Evolutionary conservation across 2,113 vertebrate species (phyloP), one percentile per base, ranked within the genome.

Genomic region (Xenopus tropicalis): DNA sequence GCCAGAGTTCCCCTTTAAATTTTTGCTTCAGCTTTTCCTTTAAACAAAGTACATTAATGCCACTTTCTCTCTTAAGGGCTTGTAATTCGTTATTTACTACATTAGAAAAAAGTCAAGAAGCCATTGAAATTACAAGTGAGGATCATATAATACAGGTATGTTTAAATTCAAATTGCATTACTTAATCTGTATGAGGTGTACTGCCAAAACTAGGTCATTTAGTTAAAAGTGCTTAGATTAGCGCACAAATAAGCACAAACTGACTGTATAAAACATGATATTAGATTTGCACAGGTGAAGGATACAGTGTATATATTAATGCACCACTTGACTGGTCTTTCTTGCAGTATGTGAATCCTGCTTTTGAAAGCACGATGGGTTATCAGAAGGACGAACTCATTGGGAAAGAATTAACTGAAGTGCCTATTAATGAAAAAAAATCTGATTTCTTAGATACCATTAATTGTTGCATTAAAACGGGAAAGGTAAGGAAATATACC

Each of bases 361-460:
- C 96, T 64, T 98, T 98, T 61, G 96, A 98, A 90, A 91, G 87
- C 74, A 90, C 91, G 75, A 95, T 98, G 96, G 97, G 96, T 83
- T 99, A 95, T 85, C 94, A 95, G 83, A 90, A 91, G 81, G 93
- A 93, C 48, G 97, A 99, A 86, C 85, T 99, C 69, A 88, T 97
- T 87, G 94, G 95, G 81, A 98, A 97, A 84, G 95, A 98, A 82
- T 89, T 95, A 82, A 93, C 91, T 83, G 93, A 98, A 94, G 93
- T 96, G 93, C 94, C 96, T 93, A 89, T 92, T 88, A 96, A 95
- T 87, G 96, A 99, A 82, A 97, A 95, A 89, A 96, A 96, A 88
- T 90, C 93, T 74, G 97, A 98, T 88, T 93, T 98, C 85, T 92
- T 98, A 77, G 93, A 97, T 81, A 93, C 93, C 74, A 94, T 98